Evolutionary conservation across 2,888 invertebrate genomes (phyloP).

Genomic region (Steinernema hermaphroditum): DNA sequence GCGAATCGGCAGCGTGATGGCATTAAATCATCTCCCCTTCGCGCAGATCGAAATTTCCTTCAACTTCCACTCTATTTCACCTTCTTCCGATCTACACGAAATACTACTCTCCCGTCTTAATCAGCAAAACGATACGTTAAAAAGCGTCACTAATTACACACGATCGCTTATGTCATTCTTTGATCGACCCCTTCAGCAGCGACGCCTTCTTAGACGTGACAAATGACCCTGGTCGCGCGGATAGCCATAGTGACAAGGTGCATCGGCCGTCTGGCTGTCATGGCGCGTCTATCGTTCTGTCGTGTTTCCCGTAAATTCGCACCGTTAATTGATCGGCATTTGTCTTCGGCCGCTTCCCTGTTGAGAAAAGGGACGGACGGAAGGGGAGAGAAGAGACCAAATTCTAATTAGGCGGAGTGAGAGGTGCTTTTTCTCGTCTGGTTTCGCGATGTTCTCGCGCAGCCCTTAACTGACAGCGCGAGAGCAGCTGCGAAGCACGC

Average conservation of each 20-base stretch:
- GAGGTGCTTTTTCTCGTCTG: conserved; percentile 7
- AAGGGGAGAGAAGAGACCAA: neutral
- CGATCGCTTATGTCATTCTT: neutral
- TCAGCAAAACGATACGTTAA: too few species aligned
- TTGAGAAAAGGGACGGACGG: neutral
- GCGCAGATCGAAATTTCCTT: too few species aligned
- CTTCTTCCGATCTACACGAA: too few species aligned
- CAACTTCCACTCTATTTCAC: too few species aligned
- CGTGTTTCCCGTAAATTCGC: conserved; percentile 2
- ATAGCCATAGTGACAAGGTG: conserved; percentile 6
- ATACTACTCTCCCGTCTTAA: too few species aligned
- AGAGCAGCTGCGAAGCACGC: neutral
- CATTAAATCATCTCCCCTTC: too few species aligned
- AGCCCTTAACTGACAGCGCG: neutral
- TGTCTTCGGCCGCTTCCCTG: neutral
- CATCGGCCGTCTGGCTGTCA: neutral
- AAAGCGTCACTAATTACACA: too few species aligned
- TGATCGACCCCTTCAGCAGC: neutral
- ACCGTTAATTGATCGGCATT: conserved; percentile 15
- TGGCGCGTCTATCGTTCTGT: neutral
- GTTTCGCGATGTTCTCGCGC: neutral
- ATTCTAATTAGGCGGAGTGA: conserved; percentile 25
- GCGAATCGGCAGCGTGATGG: too few species aligned
- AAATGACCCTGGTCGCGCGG: neutral
- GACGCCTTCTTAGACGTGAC: neutral